Evolutionary conservation across 2,797 vertebrate genomes (phyloP), one percentile per base, ranked within the genome.

Genomic region (Cyclopterus lumpus): DNA sequence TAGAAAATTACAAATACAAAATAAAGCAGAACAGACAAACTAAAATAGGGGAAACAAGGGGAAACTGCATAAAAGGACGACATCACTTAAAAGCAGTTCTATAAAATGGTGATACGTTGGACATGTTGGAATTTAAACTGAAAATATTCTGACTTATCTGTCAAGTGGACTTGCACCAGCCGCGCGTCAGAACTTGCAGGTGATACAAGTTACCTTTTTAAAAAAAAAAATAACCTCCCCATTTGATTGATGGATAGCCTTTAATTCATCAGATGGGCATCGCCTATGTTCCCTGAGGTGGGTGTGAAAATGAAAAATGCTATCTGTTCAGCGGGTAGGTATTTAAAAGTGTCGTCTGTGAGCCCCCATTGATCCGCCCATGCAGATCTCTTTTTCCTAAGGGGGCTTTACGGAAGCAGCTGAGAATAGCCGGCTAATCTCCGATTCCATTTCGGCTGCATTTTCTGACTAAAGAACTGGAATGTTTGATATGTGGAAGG

Each of bases 31-130:
- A n/a, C n/a, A n/a, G n/a, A n/a, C n/a, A n/a, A n/a, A n/a, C n/a
- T n/a, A n/a, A n/a, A n/a, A n/a, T n/a, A n/a, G n/a, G n/a, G n/a
- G n/a, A n/a, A n/a, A n/a, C n/a, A n/a, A n/a, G n/a, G n/a, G n/a
- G n/a, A n/a, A n/a, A n/a, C n/a, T n/a, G n/a, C n/a, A n/a, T n/a
- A n/a, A n/a, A n/a, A n/a, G n/a, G n/a, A n/a, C n/a, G n/a, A n/a
- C n/a, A n/a, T n/a, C n/a, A n/a, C n/a, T n/a, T n/a, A n/a, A n/a
- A n/a, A n/a, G n/a, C n/a, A n/a, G n/a, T n/a, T n/a, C n/a, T n/a
- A n/a, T n/a, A n/a, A n/a, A n/a, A n/a, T n/a, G n/a, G n/a, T n/a
- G 82, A 92, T 86, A 79, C 84, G 81, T 86, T 71, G 80, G 83
- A 79, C 81, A 77, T 79, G 79, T 88, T 84, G 63, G 85, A 89